A percentile compares a stretch with the other conserved stretches of the same genome.
Evolutionary conservation across 2,113 vertebrate species (phyloP).

Genomic region (Accipiter cooperii): DNA sequence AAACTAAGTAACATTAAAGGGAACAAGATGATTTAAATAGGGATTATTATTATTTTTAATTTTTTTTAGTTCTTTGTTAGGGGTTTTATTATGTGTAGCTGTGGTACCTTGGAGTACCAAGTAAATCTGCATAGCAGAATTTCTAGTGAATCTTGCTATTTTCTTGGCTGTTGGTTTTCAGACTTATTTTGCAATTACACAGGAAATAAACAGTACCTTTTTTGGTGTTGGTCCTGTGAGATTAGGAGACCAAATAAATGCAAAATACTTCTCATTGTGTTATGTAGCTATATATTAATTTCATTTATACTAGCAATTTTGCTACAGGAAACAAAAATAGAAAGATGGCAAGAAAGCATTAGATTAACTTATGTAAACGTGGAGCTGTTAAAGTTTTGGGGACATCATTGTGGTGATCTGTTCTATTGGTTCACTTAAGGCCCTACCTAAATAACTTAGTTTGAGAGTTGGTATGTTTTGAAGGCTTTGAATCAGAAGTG

Average conservation of each 20-base stretch:
- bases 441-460: background rate
- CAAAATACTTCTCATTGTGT: background rate
- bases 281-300: background rate
- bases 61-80: background rate
- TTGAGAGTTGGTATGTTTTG: background rate
- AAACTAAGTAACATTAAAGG: slow-evolving; percentile 3
- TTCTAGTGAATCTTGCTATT: background rate
- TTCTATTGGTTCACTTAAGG: background rate
- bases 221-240: background rate
- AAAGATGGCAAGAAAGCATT: background rate
- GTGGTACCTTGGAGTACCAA: background rate
- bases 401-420: background rate
- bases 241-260: background rate
- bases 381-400: background rate
- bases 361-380: background rate
- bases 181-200: background rate
- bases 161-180: background rate
- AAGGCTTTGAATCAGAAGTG: background rate
- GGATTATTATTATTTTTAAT: background rate
- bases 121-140: background rate
- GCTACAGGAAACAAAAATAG: background rate
- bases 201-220: background rate
- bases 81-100: background rate
- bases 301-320: background rate
- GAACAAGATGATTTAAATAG: background rate